Base-by-base conservation (phyloP, 2,888 invertebrate genomes). In the Pseudeuparius sepicola region DNA sequence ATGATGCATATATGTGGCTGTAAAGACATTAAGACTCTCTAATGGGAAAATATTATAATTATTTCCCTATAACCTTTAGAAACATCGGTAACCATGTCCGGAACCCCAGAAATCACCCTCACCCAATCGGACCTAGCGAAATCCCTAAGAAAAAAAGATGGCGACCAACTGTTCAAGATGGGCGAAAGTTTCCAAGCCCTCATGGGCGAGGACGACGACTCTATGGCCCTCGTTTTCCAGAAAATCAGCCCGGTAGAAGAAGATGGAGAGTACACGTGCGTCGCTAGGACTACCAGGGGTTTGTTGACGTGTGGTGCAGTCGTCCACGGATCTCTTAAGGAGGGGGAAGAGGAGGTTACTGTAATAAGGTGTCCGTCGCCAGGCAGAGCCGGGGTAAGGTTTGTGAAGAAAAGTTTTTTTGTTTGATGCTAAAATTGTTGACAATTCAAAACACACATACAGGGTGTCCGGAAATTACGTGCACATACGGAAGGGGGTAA, bases 201-300 rank as follows among this genome's bases (percentile, higher is more conserved):
- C 9, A 43, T 43, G 43, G 43, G 43, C 3, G 43, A 43, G 25
- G 43, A 43, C 14, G 41, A 43, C 17, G 43, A 43, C 24, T 35
- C 41, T 5, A 39, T 43, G 2, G 27, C 43, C 9, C 40, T 43
- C 20, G 43, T 43, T 9, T 43, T 43, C 25, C 43, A 43, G 24
- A 37, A 43, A 20, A 35, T 43, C 12, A 39, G 34, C 14, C 36
- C 40, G 5, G 29, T 30, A 11, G 34, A 34, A 10, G 34, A 41
- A 6, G 41, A 43, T 9, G 26, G 34, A n/a, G 32, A 26, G 3
- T 24, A 40, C 11, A 41, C 43, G 11, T 34, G 36, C 4, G 43
- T 43, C 4, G 43, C 43, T 4, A 33, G 30, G 24, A 43, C 43
- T 3, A 43, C 43, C n/a, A 20, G 43, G 14, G 43, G 43, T 4